Evolutionary conservation across 1,140 invertebrate genomes (phyloP).

Genomic region (Drosophila suzukii): DNA sequence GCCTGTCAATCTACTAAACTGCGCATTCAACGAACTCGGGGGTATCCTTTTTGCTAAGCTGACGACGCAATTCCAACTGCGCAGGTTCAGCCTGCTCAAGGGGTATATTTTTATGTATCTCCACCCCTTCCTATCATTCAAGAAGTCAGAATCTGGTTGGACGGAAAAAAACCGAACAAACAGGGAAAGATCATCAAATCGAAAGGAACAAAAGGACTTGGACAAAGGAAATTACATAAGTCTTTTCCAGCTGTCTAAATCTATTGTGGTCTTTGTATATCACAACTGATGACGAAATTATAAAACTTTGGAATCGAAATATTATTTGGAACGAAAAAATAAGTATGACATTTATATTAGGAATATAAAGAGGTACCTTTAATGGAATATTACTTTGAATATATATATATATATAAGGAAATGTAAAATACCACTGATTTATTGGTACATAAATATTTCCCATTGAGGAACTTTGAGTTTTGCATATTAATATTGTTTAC

Average conservation of each 20-base stretch:
- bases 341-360: no score
- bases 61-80: slow-evolving; percentile 65
- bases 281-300: no score
- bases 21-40: slow-evolving; percentile 48
- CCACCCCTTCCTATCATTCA: slow-evolving; percentile 14
- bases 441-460: no score
- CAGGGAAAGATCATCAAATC: slow-evolving; percentile 29
- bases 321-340: no score
- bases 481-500: background rate
- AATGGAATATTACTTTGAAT: no score
- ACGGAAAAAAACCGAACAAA: background rate
- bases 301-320: background rate
- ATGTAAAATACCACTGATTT: no score
- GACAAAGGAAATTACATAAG: slow-evolving; percentile 34
- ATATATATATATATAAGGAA: no score
- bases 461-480: no score
- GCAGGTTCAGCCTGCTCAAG: slow-evolving; percentile 52
- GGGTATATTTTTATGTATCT: slow-evolving; percentile 2
- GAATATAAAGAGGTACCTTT: no score
- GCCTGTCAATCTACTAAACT: slow-evolving; percentile 32
- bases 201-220: slow-evolving; percentile 7
- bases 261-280: slow-evolving; percentile 18
- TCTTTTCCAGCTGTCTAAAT: slow-evolving; percentile 30
- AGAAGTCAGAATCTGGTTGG: slow-evolving; percentile 54
- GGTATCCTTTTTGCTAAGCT: background rate